Evolutionary conservation across 1,140 invertebrate species (phyloP), one percentile per base, ranked within the genome.

Genomic region (Leptestheria dahalacensis): DNA sequence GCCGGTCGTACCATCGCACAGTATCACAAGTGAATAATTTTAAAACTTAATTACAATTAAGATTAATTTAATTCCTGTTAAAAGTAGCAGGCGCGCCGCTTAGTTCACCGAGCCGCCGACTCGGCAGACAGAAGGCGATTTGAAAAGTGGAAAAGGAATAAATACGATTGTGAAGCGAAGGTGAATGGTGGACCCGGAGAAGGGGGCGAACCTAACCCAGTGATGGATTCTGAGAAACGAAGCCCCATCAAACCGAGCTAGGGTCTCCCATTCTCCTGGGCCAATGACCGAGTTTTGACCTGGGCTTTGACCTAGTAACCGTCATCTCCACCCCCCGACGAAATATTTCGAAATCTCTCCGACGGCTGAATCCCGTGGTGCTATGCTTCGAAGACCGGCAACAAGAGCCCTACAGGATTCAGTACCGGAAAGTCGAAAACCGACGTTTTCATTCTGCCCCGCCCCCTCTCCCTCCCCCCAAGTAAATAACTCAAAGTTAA

Each of bases 361-460:
- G 58, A 51, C 62, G 62, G 62, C 62, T 63, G 62, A 63, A 63
- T 63, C 62, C 62, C 62, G 58, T 63, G 62, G 62, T 63, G 62
- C 62, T 63, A 63, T 63, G 62, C 62, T 54, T 46, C 41, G 28
- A 26, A n/a, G 50, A 50, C n/a, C 50, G 46, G n/a, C 18, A 54
- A 63, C 21, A 51, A 49, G 28, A 63, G 58, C 60, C 25, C 60
- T 47, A 57, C 53, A 49, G 46, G 60, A 61, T 56, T 41, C 60
- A 57, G 53, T 54, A 28, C 55, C 53, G 41, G 46, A 23, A 73
- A 70, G 73, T 23, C 24, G 51, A 15, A 52, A 9, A 24, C 48
- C 21, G 6, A 47, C 41, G 21, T 18, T 47, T 48, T 51, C n/a
- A 20, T n/a, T 47, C 26, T 59, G 26, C 21, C 10, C 11, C n/a